Conservation (phyloP, 2,888 invertebrate genomes). For the Leptinotarsa juncta region DNA sequence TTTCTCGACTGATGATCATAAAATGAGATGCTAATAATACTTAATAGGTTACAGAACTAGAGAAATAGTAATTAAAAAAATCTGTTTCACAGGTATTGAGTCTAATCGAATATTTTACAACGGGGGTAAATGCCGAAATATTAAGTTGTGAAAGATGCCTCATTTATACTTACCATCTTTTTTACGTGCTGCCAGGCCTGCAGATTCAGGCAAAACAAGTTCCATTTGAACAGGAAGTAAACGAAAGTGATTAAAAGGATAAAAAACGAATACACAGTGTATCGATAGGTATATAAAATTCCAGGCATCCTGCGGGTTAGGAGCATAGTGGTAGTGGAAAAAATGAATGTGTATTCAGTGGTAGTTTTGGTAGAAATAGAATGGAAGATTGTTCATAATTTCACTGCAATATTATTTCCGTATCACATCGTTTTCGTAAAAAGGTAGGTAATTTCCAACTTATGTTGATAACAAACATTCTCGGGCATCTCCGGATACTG, state of each 20-base stretch:
- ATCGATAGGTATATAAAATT: conserved; percentile 59
- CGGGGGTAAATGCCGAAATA: background rate
- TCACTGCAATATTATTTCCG: background rate
- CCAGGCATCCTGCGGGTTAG: conserved; percentile 57
- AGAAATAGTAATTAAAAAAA: no score
- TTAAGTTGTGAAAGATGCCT: background rate
- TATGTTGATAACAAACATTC: background rate
- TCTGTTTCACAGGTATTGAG: background rate
- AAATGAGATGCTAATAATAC: no score
- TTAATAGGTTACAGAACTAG: no score
- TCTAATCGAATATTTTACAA: background rate
- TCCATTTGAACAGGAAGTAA: conserved; percentile 70
- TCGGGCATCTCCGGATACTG: background rate
- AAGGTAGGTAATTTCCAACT: background rate
- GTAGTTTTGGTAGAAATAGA: background rate
- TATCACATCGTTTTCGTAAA: background rate
- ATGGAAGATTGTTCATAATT: background rate
- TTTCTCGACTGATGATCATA: no score
- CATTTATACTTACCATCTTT: conserved; percentile 67
- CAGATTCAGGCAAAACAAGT: conserved; percentile 70
- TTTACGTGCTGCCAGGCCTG: conserved; percentile 71
- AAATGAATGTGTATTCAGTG: background rate
- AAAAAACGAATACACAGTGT: conserved; percentile 59
- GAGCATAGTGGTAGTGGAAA: conserved; percentile 44
- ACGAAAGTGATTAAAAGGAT: conserved; percentile 62